Base-by-base conservation (phyloP, 2,888 invertebrate genomes). In the Eueremaeus valkanovi region DNA sequence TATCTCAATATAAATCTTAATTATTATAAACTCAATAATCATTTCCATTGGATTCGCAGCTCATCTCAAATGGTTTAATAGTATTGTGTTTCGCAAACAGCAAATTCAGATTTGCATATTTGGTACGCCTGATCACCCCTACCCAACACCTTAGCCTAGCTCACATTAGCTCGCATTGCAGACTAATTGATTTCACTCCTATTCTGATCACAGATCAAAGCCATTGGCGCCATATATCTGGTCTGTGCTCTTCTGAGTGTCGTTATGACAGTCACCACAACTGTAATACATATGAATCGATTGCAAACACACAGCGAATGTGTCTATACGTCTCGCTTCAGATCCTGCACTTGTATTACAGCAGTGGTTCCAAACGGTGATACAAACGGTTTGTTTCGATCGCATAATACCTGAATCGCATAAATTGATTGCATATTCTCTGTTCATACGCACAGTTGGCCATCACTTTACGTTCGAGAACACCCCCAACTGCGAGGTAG, bases 231-330 rank as follows among this genome's bases (percentile, higher is more conserved):
- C 24, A 21, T 55, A 13, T 75, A 72, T 66, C 31, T 73, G 31
- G 21, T 75, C 18, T 33, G 70, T 51, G 93, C 93, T 8, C 85
- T 93, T 76, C 90, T 92, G 0, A 93, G 93, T 82, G 92, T 93
- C 33, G 86, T 93, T 73, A 92, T 94, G 74, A 92, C 92, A 27
- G 92, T 94, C 72, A 93, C 93, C 1, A 94, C 93, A 0, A 93
- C 93, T 0, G 92, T 94, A 45, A 90, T 93, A 80, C 94, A 94
- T 83, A 93, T 94, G 93, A 87, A 82, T 83, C 89, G 93, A 78
- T 85, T 94, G 63, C 93, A 94, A 84, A 92, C 92, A 0, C 84
- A 94, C 18, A 87, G 91, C 78, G 92, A 93, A 83, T 94, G 94
- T 0, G 80, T 80, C 63, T 81, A 81, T 63, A 90, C 91, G 0